Evolutionary conservation across 2,113 vertebrate species (phyloP).

Genomic region (Acinonyx jubatus): DNA sequence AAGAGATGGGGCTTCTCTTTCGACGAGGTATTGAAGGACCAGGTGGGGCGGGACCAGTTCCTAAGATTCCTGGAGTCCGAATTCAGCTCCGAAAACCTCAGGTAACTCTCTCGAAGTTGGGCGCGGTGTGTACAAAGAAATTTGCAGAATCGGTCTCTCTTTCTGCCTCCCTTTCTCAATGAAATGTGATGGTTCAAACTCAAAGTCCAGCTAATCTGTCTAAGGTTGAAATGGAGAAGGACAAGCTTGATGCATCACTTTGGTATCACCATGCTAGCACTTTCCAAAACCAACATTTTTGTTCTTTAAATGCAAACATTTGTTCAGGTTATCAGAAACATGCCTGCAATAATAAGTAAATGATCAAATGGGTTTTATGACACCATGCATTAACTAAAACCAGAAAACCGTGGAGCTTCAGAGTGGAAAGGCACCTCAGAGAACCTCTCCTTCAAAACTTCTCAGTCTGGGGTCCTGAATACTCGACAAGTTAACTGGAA

Average conservation of each 20-base stretch:
- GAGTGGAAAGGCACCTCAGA: neutral
- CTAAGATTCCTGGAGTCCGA: slow-evolving; percentile 97
- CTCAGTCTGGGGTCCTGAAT: neutral
- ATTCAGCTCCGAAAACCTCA: slow-evolving; percentile 98
- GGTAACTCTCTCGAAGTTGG: slow-evolving; percentile 83
- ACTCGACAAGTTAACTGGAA: neutral
- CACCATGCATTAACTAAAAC: neutral
- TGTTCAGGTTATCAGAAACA: neutral
- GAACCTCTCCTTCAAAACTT: neutral
- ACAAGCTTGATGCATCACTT: neutral
- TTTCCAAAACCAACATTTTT: neutral
- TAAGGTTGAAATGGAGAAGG: neutral
- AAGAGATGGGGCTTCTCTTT: slow-evolving; percentile 97
- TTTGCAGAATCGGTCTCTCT: neutral
- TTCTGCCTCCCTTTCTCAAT: neutral
- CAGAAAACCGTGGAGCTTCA: neutral
- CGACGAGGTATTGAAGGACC: slow-evolving; percentile 95
- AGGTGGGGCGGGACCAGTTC: slow-evolving; percentile 94
- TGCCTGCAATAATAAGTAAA: neutral
- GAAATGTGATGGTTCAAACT: neutral
- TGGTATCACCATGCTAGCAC: neutral
- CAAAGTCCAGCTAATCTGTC: neutral
- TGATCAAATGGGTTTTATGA: neutral
- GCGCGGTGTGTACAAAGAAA: neutral
- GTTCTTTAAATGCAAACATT: neutral